Base-by-base conservation (phyloP, 2,888 invertebrate genomes). In the Polymixis flavicincta region DNA sequence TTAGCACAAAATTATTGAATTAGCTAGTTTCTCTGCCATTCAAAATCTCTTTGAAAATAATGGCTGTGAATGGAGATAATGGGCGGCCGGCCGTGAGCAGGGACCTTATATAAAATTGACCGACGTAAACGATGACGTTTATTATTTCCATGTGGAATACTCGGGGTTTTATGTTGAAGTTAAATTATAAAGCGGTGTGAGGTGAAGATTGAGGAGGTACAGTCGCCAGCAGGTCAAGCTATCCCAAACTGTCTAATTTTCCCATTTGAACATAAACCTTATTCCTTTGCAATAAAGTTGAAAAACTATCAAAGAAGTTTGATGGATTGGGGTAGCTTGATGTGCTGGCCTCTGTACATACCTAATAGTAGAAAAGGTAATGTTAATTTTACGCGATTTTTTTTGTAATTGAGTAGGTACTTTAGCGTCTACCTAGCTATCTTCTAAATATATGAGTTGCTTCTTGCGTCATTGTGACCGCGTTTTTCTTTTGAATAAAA, bases 41-140 rank as follows among this genome's bases (percentile, higher is more conserved):
- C 50, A 70, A 83, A 80, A 76, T 71, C 73, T 78, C 68, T 66
- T 32, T 81, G 75, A 67, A 59, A 80, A 78, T 82, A 79, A 80
- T 85, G 60, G 59, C 60, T 63, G 28, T 13, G 19, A 81, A 61
- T 71, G 60, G 19, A 60, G 71, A 55, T 54, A 71, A 77, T 45
- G 59, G 64, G 54, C 54, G 65, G 13, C 25, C 13, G 45, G 17
- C 70, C 50, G 54, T 71, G 67, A 68, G 71, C 11, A 66, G 50
- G 25, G 57, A 45, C 32, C 28, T 71, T 65, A 54, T 68, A 70
- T 50, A 75, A 72, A 84, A 71, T 65, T 57, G 61, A 37, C 63
- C n/a, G 42, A 25, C 45, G 59, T 65, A 59, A 76, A 59, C 32
- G 61, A 42, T 82, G 73, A 69, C 71, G 77, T 85, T 85, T 74